These are phyloP conservation scores for Crotophaga sulcirostris DNA, from an alignment of 2,113 vertebrate genomes.

Conservation along the genomic window DNA sequence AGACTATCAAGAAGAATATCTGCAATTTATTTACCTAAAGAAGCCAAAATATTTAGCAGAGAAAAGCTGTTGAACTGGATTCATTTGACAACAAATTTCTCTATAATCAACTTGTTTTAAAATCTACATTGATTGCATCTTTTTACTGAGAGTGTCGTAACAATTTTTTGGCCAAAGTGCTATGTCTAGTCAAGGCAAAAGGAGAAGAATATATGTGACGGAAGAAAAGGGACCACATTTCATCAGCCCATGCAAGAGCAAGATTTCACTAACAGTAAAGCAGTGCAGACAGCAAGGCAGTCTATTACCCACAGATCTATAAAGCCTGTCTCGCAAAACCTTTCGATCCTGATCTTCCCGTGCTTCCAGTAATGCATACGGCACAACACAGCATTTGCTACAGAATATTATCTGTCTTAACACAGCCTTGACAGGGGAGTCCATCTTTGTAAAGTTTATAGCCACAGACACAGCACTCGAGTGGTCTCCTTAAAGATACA, in stretches of 20 bases:
- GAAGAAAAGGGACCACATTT: not conserved
- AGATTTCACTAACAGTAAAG: not conserved
- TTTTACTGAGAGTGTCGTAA: not conserved
- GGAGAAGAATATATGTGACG: not conserved
- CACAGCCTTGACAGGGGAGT: slow-evolving; percentile 22
- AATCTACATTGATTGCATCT: not conserved
- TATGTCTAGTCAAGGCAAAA: not conserved
- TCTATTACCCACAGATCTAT: not conserved
- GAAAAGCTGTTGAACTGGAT: not conserved
- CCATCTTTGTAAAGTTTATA: not conserved
- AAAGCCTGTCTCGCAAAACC: not conserved
- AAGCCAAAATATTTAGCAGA: not conserved
- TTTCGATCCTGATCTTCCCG: not conserved
- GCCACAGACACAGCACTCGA: not conserved
- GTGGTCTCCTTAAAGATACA: not conserved
- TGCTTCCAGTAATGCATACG: not conserved
- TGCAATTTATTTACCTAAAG: not conserved
- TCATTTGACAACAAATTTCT: not conserved
- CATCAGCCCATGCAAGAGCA: not conserved
- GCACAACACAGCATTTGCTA: not conserved
- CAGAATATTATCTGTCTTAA: not conserved
- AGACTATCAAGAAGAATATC: not conserved
- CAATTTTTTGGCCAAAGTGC: not conserved
- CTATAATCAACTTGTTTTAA: not conserved
- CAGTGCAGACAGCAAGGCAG: not conserved